These are phyloP conservation scores for Notodonta dromedarius DNA, from an alignment of 2,888 invertebrate genomes.

Conservation along the genomic window DNA sequence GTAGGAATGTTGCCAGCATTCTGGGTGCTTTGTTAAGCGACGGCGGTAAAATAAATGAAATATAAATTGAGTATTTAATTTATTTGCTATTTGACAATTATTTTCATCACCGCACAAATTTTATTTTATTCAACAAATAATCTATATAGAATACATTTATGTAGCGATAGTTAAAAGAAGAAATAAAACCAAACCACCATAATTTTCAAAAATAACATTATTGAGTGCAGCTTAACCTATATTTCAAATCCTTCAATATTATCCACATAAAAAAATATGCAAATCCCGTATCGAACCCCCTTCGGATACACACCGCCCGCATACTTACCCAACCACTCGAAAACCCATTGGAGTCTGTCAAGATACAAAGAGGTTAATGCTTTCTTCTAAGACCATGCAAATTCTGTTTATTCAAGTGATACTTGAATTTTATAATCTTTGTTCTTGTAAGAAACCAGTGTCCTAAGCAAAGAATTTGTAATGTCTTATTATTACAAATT, in stretches of 20 bases:
- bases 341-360: slow-evolving; percentile 22
- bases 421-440: slow-evolving; percentile 31
- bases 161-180: no score
- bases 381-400: slow-evolving; percentile 35
- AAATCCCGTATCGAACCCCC: slow-evolving; percentile 49
- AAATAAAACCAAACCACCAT: no score
- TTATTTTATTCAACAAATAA: no score
- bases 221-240: slow-evolving; percentile 34
- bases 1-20: no score
- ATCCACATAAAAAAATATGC: slow-evolving; percentile 46
- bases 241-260: slow-evolving; percentile 25
- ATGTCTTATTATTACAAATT: no score
- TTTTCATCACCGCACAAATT: no score
- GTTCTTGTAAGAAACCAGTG: slow-evolving; percentile 16
- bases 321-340: slow-evolving; percentile 51
- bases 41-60: no score
- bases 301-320: slow-evolving; percentile 64
- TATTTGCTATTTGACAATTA: no score
- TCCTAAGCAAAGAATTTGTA: no score
- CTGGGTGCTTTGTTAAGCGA: no score
- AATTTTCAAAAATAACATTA: background rate
- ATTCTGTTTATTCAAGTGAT: slow-evolving; percentile 35
- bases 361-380: slow-evolving; percentile 35
- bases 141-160: no score
- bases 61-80: no score